Conservation (phyloP, 2,797 vertebrate genomes). For the Petrocephalus sullivani region DNA sequence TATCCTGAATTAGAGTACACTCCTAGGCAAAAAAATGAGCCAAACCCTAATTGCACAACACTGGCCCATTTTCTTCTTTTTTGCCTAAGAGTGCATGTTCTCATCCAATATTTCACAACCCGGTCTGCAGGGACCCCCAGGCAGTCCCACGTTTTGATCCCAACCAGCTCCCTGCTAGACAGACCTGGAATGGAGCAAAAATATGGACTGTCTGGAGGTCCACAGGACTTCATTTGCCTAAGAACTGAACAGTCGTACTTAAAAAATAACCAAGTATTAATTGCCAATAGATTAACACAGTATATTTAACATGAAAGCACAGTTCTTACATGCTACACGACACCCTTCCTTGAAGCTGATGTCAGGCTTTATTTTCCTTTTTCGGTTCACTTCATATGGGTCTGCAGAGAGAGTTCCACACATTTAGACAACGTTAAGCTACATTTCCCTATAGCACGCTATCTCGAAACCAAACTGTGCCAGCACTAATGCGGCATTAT, state of each 20-base stretch:
- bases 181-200: background rate
- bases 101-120: background rate
- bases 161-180: background rate
- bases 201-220: background rate
- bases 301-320: background rate
- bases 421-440: background rate
- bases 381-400: conserved; percentile 68
- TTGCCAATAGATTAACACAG: background rate
- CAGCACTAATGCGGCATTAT: background rate
- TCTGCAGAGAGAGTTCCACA: conserved; percentile 52
- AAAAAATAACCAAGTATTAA: background rate
- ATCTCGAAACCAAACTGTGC: background rate
- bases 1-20: background rate
- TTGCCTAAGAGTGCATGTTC: background rate
- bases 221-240: background rate
- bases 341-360: conserved; percentile 53
- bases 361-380: conserved; percentile 61
- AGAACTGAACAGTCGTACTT: background rate
- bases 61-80: background rate
- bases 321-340: conserved; percentile 47
- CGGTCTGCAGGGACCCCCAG: background rate
- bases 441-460: background rate
- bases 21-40: background rate
- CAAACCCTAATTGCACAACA: background rate
- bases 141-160: background rate